phyloP scores from a whole-genome alignment of 1,140 invertebrate genomes.

The silkworm (Bombyx mori) region DNA sequence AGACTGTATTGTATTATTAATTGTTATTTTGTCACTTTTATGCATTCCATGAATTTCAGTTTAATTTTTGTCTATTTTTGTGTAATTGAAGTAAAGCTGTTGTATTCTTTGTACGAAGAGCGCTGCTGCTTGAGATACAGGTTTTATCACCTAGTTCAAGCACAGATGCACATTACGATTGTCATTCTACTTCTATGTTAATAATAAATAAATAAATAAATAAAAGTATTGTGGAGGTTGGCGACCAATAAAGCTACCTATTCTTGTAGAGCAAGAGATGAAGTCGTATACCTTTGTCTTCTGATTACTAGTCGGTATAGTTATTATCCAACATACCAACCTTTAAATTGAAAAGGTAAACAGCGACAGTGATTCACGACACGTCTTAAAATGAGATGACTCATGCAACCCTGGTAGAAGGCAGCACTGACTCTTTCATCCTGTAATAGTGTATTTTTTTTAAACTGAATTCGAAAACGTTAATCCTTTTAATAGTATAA shows the following conservation, averaged over 20 bases:
- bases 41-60: too few relatives aligned
- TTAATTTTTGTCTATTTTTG: too few relatives aligned
- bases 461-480: too few relatives aligned
- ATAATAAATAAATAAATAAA: background rate
- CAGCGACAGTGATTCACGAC: slow-evolving; percentile 20
- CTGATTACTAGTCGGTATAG: background rate
- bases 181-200: background rate
- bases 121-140: too few relatives aligned
- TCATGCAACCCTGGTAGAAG: slow-evolving; percentile 29
- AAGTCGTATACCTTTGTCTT: background rate
- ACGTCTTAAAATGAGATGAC: slow-evolving; percentile 10
- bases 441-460: slow-evolving; percentile 14
- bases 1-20: too few relatives aligned
- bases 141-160: too few relatives aligned
- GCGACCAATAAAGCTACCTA: background rate
- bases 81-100: too few relatives aligned
- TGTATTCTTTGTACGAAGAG: too few relatives aligned
- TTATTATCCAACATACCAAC: slow-evolving; percentile 9
- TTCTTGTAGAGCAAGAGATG: background rate
- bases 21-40: too few relatives aligned
- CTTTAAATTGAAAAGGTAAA: slow-evolving; percentile 21
- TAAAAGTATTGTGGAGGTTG: background rate
- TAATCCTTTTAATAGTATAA: too few relatives aligned
- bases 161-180: too few relatives aligned
- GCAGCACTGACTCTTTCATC: slow-evolving; percentile 16